Conservation (phyloP, 1,140 invertebrate genomes). For the Drosophila paulistorum region DNA sequence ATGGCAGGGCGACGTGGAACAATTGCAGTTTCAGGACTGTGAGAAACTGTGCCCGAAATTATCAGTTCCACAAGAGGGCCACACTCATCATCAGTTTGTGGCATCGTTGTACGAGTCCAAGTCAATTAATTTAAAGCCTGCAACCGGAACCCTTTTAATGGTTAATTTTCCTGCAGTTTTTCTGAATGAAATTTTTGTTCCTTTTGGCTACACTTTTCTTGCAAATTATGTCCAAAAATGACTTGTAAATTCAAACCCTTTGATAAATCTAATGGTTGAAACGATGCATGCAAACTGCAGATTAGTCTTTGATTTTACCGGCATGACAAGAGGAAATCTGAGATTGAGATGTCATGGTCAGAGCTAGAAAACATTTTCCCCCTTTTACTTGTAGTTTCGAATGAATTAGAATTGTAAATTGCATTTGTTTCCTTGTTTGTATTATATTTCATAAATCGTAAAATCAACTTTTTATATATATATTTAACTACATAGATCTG, state of each 20-base stretch:
- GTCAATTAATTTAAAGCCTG: background rate
- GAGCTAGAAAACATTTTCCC: background rate
- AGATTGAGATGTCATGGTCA: conserved; percentile 14
- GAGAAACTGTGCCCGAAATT: conserved; percentile 48
- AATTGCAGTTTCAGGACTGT: conserved; percentile 57
- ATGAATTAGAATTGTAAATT: background rate
- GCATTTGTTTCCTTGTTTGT: background rate
- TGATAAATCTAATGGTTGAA: conserved; percentile 24
- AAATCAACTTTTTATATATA: conserved; percentile 47
- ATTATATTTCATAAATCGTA: conserved; percentile 66
- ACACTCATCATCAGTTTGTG: conserved; percentile 22
- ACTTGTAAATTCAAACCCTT: conserved; percentile 70
- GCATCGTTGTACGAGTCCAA: background rate
- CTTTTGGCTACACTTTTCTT: background rate
- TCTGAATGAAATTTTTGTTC: conserved; percentile 50
- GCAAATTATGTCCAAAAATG: conserved; percentile 53
- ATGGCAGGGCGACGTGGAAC: conserved; percentile 62
- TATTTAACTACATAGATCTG: conserved; percentile 61
- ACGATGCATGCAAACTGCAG: conserved; percentile 32
- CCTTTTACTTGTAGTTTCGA: background rate
- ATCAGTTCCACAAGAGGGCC: conserved; percentile 14
- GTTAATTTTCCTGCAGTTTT: conserved; percentile 29
- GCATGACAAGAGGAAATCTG: conserved; percentile 53
- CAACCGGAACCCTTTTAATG: conserved; percentile 3
- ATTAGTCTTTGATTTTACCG: conserved; percentile 53